Evolutionary conservation across 2,113 vertebrate genomes (phyloP), one percentile per base, ranked within the genome.

Genomic region (Otocyon megalotis): DNA sequence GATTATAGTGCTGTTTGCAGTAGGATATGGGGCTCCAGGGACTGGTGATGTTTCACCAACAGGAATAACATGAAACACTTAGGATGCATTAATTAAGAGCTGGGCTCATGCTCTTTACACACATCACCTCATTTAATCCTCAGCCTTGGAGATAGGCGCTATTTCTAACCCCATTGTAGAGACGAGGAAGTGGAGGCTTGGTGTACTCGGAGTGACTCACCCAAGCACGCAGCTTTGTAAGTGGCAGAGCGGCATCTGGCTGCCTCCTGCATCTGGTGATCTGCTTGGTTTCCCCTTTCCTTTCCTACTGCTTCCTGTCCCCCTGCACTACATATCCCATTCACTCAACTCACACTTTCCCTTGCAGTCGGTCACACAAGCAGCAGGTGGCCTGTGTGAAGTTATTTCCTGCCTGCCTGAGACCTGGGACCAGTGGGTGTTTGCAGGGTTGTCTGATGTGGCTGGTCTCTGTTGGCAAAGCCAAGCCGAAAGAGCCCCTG

Each of bases 381-480:
- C 48, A 26, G 35, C 12, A 26, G 22, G 35, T 20, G 65, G 53
- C 28, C 32, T 37, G 30, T 2, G 19, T 50, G 54, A 13, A 43
- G 28, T n/a, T 72, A 4, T n/a, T 9, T 60, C 37, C 80, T 3
- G 1, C 13, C 35, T 19, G 54, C 79, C 65, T 0, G 6, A 19
- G 89, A n/a, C 63, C 58, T 3, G 11, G 32, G 35, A 32, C 48
- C 62, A 0, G 11, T 12, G 2, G 65, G 60, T 20, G 14, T 60
- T 48, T 24, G 19, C 54, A 5, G 24, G 37, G 56, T 13, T 72
- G 60, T 50, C 12, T 62, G 54, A 58, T 0, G 9, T 50, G 43
- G 53, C 53, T 50, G 6, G 20, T 63, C 72, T 77, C 54, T 10
- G 9, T 24, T 10, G 71, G 26, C 62, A 50, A 20, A 9, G 37